Base-by-base conservation (phyloP, 2,797 vertebrate genomes). In the Sebastes flavidus region DNA sequence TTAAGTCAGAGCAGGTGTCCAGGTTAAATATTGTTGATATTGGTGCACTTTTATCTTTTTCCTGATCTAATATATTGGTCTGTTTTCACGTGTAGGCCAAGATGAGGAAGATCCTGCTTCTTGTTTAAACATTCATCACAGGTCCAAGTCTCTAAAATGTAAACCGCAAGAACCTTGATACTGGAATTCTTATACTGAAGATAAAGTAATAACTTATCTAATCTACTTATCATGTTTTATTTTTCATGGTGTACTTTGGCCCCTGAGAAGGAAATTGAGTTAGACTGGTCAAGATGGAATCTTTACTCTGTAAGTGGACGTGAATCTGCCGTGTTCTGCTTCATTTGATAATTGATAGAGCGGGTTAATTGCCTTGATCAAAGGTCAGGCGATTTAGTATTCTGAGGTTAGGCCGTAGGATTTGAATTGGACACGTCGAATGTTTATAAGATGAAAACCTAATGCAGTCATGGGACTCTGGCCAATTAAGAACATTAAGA, bases 401-500 rank as follows among this genome's bases (percentile, higher is more conserved):
- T 90, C 89, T 69, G 80, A 82, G 90, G 88, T 92, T 89, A 87
- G 89, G 78, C 89, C 79, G 81, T 29, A 65, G 75, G 89, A 92
- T 91, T 89, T 87, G 86, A 90, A 85, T 79, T 80, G 80, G 83
- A 89, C 88, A 68, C 69, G 78, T 81, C 32, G 60, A 91, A 88
- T 91, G 87, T 93, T 93, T 93, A 90, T 91, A 85, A 92, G 86
- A 92, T 89, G 85, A 91, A 92, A 89, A 89, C 65, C 85, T 87
- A 84, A 91, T 69, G 78, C 82, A 89, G 89, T 90, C 90, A 60
- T 92, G 91, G 94, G 94, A 94, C 91, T 81, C 42, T 1, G 72
- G 84, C 93, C 94, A 94, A 95, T 94, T 94, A 94, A 93, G 89
- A 93, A 90, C 88, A 94, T 94, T 94, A 94, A 83, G 83, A 91